Conservation (phyloP, 2,797 vertebrate species). For the Sebastes steindachneri region DNA sequence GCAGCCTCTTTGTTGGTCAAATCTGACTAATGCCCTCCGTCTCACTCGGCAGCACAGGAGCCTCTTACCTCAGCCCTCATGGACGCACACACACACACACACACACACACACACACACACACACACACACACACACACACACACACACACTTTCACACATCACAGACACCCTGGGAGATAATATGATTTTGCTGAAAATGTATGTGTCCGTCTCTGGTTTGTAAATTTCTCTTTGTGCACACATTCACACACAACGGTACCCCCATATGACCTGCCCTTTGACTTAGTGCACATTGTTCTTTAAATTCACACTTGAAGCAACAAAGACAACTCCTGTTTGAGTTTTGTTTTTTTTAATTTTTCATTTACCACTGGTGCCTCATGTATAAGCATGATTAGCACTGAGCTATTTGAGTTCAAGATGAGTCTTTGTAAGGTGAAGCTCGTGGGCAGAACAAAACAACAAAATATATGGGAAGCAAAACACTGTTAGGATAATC, state of each 20-base stretch:
- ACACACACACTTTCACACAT: conserved; percentile 5
- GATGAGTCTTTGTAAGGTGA: not conserved
- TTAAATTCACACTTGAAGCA: not conserved
- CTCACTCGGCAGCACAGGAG: conserved; percentile 72
- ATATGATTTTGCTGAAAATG: conserved; percentile 17
- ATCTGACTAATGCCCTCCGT: conserved; percentile 84
- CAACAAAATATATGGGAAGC: not conserved
- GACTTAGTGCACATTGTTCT: not conserved
- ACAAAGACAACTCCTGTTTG: not conserved
- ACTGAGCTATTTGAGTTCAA: not conserved
- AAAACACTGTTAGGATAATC: not conserved
- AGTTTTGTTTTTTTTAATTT: not conserved
- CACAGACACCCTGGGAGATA: conserved; percentile 15
- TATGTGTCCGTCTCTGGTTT: not conserved
- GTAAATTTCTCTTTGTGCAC: not conserved
- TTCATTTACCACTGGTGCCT: not conserved
- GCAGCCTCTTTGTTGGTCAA: conserved; percentile 81
- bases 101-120: not conserved
- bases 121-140: not conserved
- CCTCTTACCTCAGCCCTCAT: conserved; percentile 65
- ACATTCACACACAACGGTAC: not conserved
- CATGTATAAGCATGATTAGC: not conserved
- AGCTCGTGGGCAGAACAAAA: not conserved
- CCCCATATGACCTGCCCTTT: not conserved
- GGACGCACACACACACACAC: conserved; percentile 23